Conservation (phyloP, 2,797 vertebrate species). For the Centroberyx gerrardi region DNA sequence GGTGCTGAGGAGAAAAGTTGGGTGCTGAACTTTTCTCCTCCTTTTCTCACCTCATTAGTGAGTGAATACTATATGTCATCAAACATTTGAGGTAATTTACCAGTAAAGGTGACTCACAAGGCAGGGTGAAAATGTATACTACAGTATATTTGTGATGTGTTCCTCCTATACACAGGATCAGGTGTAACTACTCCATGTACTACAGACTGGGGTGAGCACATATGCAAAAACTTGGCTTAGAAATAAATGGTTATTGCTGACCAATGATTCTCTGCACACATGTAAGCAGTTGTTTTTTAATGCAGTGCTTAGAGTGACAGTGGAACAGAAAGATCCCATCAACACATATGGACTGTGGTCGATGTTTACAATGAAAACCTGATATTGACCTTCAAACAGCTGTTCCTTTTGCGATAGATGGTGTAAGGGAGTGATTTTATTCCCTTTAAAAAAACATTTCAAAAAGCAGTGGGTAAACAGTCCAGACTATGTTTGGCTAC, state of each 20-base stretch:
- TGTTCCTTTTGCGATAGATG: background rate
- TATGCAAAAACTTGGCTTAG: background rate
- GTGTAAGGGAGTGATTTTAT: background rate
- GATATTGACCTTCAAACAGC: background rate
- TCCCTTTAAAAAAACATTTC: background rate
- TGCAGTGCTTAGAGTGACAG: background rate
- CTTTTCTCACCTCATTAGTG: too few relatives aligned
- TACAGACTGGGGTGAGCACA: background rate
- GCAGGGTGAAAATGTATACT: background rate
- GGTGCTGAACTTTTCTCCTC: background rate
- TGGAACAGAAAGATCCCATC: background rate
- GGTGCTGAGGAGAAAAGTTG: background rate
- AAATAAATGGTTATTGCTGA: background rate
- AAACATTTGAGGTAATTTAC: background rate
- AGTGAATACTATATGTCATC: background rate
- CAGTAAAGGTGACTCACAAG: background rate
- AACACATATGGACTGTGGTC: conserved; percentile 1
- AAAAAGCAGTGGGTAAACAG: conserved; percentile 9
- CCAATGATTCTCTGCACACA: background rate
- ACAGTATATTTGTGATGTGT: background rate
- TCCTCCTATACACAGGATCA: background rate
- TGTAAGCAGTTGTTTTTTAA: background rate
- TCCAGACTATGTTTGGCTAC: background rate
- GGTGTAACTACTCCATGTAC: background rate
- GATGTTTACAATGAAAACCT: background rate